A percentile compares a stretch with the other conserved stretches of the same genome.
phyloP scores from a whole-genome alignment of 2,113 vertebrate genomes.

The Nycticorax nycticorax region DNA sequence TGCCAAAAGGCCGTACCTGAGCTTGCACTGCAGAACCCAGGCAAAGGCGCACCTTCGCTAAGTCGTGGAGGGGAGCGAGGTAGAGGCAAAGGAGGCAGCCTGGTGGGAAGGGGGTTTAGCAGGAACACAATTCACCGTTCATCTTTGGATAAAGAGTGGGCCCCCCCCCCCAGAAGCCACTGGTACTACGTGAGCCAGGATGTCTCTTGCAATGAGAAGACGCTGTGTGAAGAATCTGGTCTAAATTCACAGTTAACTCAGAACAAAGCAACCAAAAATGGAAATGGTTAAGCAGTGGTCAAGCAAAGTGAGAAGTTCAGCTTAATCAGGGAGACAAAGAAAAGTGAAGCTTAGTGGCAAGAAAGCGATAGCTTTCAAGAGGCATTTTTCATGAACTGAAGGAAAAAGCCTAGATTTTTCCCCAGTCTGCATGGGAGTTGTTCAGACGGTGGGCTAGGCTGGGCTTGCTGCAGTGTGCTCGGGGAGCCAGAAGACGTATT shows the following conservation, averaged over 20 bases:
- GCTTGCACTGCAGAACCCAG: neutral
- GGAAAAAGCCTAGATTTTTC: neutral
- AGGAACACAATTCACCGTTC: neutral
- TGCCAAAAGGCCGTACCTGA: neutral
- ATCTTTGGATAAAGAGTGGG: neutral
- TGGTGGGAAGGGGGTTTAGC: neutral
- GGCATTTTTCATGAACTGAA: neutral
- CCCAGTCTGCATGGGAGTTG: neutral
- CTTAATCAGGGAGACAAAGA: neutral
- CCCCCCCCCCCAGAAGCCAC: neutral
- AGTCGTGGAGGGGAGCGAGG: neutral
- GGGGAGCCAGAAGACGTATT: neutral
- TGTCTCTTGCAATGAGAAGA: neutral
- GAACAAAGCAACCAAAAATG: neutral
- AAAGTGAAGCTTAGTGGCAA: neutral
- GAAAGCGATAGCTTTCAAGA: neutral
- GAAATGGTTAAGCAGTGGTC: neutral
- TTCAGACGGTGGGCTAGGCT: neutral
- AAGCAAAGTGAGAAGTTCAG: neutral
- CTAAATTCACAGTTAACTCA: neutral
- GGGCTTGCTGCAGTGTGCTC: neutral
- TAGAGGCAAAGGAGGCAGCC: neutral
- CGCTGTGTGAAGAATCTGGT: neutral
- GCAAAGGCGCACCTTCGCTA: fast-evolving
- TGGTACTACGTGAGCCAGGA: neutral